Conservation (phyloP, 92 coral and sea anemone genomes). For the Meandrina meandrites region DNA sequence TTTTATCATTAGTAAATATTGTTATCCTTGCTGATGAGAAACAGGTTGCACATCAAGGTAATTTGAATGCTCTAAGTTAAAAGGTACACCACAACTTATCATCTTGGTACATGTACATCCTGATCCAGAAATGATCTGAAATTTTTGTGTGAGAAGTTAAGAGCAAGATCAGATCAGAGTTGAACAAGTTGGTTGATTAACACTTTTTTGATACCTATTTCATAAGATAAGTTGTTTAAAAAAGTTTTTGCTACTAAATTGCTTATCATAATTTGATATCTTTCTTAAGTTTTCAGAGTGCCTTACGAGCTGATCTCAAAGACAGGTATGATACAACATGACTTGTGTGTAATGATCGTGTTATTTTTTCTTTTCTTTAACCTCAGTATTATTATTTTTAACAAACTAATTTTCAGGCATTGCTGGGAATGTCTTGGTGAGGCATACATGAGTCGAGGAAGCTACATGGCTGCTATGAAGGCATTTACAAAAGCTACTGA, state of each 20-base stretch:
- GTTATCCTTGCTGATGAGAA: too few species aligned
- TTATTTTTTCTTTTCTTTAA: not conserved
- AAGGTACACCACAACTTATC: too few species aligned
- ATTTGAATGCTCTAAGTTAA: too few species aligned
- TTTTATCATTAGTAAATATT: too few species aligned
- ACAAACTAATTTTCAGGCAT: conserved; percentile 29
- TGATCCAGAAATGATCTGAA: too few species aligned
- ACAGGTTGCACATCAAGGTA: too few species aligned
- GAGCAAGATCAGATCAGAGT: not conserved
- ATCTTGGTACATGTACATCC: too few species aligned
- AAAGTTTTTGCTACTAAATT: not conserved
- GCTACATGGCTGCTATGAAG: conserved; percentile 91
- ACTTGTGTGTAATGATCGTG: not conserved
- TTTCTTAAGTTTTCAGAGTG: conserved; percentile 81
- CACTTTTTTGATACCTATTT: too few species aligned
- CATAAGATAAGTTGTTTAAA: too few species aligned
- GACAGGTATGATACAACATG: conserved; percentile 67
- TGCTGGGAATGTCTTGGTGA: conserved; percentile 99
- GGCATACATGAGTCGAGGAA: conserved; percentile 97
- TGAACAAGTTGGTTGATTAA: too few species aligned
- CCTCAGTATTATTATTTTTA: not conserved
- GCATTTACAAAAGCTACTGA: conserved; percentile 87
- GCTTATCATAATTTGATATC: not conserved
- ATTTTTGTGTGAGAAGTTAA: too few species aligned
- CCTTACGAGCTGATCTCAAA: conserved; percentile 84